These are phyloP conservation scores for Hesperophylax magnus DNA, from an alignment of 1,140 invertebrate species.

Conservation along the genomic window DNA sequence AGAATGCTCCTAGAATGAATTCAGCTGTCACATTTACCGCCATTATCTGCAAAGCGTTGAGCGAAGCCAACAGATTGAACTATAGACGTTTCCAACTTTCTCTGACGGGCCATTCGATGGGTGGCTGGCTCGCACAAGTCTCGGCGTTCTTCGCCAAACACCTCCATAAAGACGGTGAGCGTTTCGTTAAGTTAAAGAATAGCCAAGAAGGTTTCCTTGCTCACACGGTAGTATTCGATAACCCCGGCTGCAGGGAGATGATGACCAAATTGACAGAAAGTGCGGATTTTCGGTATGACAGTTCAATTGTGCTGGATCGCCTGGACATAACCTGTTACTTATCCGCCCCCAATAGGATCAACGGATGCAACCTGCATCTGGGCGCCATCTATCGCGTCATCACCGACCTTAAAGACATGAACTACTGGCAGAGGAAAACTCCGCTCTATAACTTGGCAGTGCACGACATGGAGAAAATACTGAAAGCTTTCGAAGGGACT, in stretches of 20 bases:
- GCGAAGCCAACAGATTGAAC: neutral
- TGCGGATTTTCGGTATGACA: neutral
- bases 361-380: conserved; percentile 4
- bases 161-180: neutral
- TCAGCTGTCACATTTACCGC: conserved; percentile 16
- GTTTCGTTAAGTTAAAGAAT: neutral
- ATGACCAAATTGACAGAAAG: neutral
- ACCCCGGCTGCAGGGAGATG: conserved; percentile 9
- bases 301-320: neutral
- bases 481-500: neutral
- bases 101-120: conserved; percentile 18
- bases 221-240: neutral
- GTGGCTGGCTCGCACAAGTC: conserved; percentile 27
- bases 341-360: conserved; percentile 4
- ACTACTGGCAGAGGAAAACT: neutral
- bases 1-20: neutral
- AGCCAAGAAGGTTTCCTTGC: neutral
- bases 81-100: neutral
- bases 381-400: neutral
- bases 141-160: neutral
- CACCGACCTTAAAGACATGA: neutral
- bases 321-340: conserved; percentile 9
- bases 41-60: neutral
- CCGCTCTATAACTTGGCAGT: neutral
- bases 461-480: neutral